Evolutionary conservation across 2,888 invertebrate genomes (phyloP), one percentile per base, ranked within the genome.

Genomic region (Calameuta idolon): DNA sequence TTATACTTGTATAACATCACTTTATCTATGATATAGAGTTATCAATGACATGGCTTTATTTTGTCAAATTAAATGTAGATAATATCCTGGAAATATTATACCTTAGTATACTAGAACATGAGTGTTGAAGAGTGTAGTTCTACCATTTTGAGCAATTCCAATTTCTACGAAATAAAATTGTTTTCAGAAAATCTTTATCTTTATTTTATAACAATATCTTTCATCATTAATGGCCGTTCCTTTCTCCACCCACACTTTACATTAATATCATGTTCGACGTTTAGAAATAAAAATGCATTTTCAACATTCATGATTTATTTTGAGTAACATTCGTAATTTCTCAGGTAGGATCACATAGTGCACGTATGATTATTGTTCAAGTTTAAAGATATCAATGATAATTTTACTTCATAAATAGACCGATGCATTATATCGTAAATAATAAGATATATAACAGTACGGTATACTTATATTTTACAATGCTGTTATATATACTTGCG

Each of bases 141-240:
- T 84, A 85, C 82, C 81, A 81, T 81, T 85, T 84, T 78, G 83
- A 84, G 81, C 83, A 86, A 85, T 84, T 84, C 83, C 85, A 82
- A 86, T 87, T 89, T 89, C 85, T 88, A 87, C 83, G 81, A 84
- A 88, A 89, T 89, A 88, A 89, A 89, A 85, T 87, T 89, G 88
- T 89, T 89, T 89, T 88, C 86, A 86, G 87, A 89, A 89, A 83
- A 30, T 11, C 12, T 35, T 30, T 30, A 74, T 55, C 23, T 9
- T 55, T 2, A 55, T 55, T 55, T 23, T 55, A 23, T 23, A 55
- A 55, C 23, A 55, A 55, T 55, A 23, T 55, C 23, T 55, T 23
- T 23, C 55, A 9, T 2, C 9, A 55, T 55, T 55, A 55, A 55
- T 55, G 55, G 5, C 9, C 23, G 55, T 23, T 55, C 55, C 55